Evolutionary conservation across 2,888 invertebrate genomes (phyloP).

Genomic region (Drosophila affinis): DNA sequence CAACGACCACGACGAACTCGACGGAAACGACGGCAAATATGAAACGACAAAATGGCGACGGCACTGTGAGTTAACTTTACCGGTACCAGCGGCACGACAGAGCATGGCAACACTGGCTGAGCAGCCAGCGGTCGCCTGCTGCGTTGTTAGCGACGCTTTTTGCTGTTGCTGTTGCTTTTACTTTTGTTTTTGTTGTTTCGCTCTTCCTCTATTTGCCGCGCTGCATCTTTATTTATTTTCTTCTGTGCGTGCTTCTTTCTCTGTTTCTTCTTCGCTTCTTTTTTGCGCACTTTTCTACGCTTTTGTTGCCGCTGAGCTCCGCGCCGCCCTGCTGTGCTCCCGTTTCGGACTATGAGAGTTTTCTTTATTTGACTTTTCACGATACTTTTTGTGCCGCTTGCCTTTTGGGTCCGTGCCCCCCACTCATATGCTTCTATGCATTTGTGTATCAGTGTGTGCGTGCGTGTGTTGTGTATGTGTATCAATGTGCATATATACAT

Average conservation of each 20-base stretch:
- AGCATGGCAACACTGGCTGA: slow-evolving; percentile 62
- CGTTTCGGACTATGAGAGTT: slow-evolving; percentile 55
- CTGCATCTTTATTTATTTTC: slow-evolving; percentile 48
- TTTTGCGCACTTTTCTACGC: slow-evolving; percentile 70
- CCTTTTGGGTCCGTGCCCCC: slow-evolving; percentile 62
- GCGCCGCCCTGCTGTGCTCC: slow-evolving; percentile 8
- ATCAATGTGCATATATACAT: slow-evolving; percentile 7
- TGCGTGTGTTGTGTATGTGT: slow-evolving; percentile 1
- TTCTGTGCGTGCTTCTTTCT: slow-evolving; percentile 21
- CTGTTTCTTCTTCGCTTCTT: neutral
- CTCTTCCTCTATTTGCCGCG: slow-evolving; percentile 46
- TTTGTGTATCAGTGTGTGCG: slow-evolving; percentile 10
- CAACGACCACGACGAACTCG: slow-evolving; percentile 11
- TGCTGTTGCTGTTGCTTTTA: slow-evolving; percentile 23
- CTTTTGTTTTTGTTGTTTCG: slow-evolving; percentile 29
- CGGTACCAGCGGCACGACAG: slow-evolving; percentile 47
- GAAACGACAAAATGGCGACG: slow-evolving; percentile 73
- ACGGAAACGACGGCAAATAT: slow-evolving; percentile 68
- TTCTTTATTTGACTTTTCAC: slow-evolving; percentile 57
- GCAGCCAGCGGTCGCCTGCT: slow-evolving; percentile 55
- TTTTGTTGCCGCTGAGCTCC: slow-evolving; percentile 50
- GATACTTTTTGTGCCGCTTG: slow-evolving; percentile 73
- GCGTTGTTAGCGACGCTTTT: slow-evolving; percentile 23
- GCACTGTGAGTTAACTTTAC: slow-evolving; percentile 44
- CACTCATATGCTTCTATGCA: slow-evolving; percentile 25